Evolutionary conservation across 92 coral and sea anemone species (phyloP), one percentile per base, ranked within the genome.

Genomic region (Epizoanthus stellaris): DNA sequence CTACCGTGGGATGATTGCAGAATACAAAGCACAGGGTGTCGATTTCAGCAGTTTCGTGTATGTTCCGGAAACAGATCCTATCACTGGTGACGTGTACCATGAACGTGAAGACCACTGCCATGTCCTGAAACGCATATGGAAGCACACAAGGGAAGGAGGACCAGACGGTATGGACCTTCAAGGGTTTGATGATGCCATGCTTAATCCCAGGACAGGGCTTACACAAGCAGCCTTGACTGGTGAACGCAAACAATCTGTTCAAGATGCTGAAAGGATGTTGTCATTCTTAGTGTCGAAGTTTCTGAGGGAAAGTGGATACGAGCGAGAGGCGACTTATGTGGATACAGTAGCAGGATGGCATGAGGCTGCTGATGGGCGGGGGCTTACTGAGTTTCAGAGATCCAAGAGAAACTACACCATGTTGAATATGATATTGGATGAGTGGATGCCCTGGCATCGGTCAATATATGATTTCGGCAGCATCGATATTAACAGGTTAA

Each of bases 371-470:
- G 94, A 93, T 86, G 93, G 97, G 0, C 47, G 97, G 13, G 93
- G 93, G 2, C 53, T 93, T 1, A 67, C 92, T 1, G 77, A 93
- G 86, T 74, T 93, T 49, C 82, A 86, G 17, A 56, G 97, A 14
- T 91, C 89, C 65, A 86, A 75, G 21, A 91, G 75, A 53, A 94
- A 94, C 75, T 89, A 89, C 85, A 84, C 73, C 0, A 93, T 94
- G 98, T 60, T 94, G 6, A 91, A 94, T 54, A 91, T 89, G 93
- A 72, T 94, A 20, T 61, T 93, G 14, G 93, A 89, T 61, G 90
- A 89, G 13, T 91, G 97, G 97, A 93, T 93, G 94, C 97, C 94
- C 3, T 93, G 93, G 94, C 93, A 90, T 40, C 34, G 3, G 17
- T 45, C 20, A 10, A 15, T 4, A 34, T 90, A 90, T 86, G 95